Conservation (phyloP, 2,113 vertebrate species). For the Cromileptes altivelis region DNA sequence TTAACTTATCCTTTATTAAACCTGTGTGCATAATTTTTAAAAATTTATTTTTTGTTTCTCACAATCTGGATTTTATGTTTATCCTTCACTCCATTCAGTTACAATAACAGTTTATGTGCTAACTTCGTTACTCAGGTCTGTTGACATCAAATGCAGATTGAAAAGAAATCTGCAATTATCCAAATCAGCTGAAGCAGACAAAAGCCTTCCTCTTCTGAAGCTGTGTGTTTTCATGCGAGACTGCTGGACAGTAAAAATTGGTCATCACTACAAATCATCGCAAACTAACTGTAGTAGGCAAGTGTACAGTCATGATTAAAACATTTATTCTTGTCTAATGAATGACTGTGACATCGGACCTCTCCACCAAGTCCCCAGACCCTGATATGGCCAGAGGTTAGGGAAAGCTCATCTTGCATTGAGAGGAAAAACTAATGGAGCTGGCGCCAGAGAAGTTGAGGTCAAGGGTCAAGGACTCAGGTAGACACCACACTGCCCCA, state of each 20-base stretch:
- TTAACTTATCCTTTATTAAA: neutral
- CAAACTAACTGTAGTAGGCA: neutral
- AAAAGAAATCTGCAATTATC: too few relatives aligned
- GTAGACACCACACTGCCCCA: constrained; percentile 53
- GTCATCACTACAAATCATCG: neutral
- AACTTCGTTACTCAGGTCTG: too few relatives aligned
- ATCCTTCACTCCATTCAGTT: neutral
- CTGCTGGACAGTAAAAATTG: too few relatives aligned
- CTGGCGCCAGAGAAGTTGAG: constrained; percentile 86
- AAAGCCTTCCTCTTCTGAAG: too few relatives aligned
- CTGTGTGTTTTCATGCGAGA: too few relatives aligned
- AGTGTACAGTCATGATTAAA: neutral
- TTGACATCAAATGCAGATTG: too few relatives aligned
- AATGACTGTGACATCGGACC: neutral
- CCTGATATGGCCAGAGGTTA: neutral
- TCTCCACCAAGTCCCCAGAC: neutral
- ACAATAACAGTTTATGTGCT: neutral
- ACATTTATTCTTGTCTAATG: neutral
- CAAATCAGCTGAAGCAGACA: too few relatives aligned
- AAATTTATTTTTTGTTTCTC: too few relatives aligned
- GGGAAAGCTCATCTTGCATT: constrained; percentile 21
- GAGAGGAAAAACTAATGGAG: constrained; percentile 85
- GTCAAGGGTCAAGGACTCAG: constrained; percentile 86
- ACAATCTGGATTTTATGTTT: neutral
- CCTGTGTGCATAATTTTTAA: too few relatives aligned